phyloP scores from a whole-genome alignment of 2,888 invertebrate species.

The Dryadula phaetusa region DNA sequence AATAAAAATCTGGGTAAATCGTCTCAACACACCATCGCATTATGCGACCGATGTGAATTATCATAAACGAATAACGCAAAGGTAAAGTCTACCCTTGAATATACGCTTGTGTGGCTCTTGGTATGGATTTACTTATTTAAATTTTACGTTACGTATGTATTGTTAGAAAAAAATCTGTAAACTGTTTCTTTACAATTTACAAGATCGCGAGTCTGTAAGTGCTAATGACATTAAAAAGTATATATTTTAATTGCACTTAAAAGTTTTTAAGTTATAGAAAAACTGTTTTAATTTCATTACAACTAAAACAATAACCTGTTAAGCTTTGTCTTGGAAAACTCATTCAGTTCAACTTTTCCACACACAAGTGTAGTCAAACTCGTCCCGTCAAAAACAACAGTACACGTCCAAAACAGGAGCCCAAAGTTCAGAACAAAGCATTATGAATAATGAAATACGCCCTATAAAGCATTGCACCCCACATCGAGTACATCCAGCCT shows the following conservation, averaged over 20 bases:
- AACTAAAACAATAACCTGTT: constrained; percentile 18
- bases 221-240: background rate
- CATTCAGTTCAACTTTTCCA: constrained; percentile 26
- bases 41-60: constrained; percentile 76
- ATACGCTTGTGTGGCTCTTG: constrained; percentile 50
- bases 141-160: constrained; percentile 26
- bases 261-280: background rate
- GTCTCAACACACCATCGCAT: constrained; percentile 69
- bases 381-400: constrained; percentile 68
- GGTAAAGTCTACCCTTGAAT: constrained; percentile 50
- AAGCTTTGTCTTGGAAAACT: constrained; percentile 20
- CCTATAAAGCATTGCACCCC: constrained; percentile 58
- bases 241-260: background rate
- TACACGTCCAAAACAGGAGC: constrained; percentile 66
- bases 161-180: too few species aligned
- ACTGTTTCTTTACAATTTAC: background rate
- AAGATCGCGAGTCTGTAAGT: too few species aligned
- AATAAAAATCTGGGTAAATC: constrained; percentile 66
- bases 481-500: constrained; percentile 47
- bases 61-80: constrained; percentile 69
- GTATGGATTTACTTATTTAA: constrained; percentile 47
- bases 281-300: background rate
- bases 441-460: constrained; percentile 82
- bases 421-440: constrained; percentile 74
- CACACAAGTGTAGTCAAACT: constrained; percentile 31